Evolutionary conservation across 2,797 vertebrate genomes (phyloP).

Genomic region (Microctenopoma lineatum): DNA sequence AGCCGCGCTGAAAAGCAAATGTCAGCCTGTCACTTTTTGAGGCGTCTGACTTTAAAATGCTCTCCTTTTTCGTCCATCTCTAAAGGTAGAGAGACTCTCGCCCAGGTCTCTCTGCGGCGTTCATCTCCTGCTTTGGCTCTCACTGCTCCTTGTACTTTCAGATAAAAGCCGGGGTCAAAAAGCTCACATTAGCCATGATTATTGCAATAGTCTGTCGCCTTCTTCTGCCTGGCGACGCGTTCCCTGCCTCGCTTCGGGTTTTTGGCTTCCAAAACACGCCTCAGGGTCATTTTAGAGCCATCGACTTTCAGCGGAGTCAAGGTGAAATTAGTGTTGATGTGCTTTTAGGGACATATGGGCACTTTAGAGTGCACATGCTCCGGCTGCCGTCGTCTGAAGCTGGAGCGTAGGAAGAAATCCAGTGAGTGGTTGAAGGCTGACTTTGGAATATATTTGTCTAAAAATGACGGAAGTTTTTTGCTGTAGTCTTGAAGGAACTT

Average conservation of each 20-base stretch:
- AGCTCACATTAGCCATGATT: conserved; percentile 69
- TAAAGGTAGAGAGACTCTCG: conserved; percentile 42
- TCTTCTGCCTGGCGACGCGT: conserved; percentile 44
- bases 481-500: background rate
- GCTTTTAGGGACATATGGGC: conserved; percentile 49
- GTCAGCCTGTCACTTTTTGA: conserved; percentile 80
- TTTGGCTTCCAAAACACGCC: conserved; percentile 43
- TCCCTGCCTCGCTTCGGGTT: conserved; percentile 33
- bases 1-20: conserved; percentile 78
- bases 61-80: conserved; percentile 55
- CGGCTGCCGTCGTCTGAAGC: conserved; percentile 17
- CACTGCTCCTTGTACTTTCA: conserved; percentile 46
- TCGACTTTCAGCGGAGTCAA: conserved; percentile 59
- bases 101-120: conserved; percentile 47
- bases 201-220: conserved; percentile 58
- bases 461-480: background rate
- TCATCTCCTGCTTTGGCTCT: conserved; percentile 39
- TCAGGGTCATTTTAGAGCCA: conserved; percentile 52
- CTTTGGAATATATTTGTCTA: background rate
- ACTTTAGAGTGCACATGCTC: conserved; percentile 29
- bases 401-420: conserved; percentile 10
- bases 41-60: conserved; percentile 76
- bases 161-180: conserved; percentile 67
- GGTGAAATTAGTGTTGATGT: conserved; percentile 54
- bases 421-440: background rate